A percentile compares a stretch with the other conserved stretches of the same genome.
phyloP scores from a whole-genome alignment of 2,888 invertebrate species.

The Diarsia dahlii region DNA sequence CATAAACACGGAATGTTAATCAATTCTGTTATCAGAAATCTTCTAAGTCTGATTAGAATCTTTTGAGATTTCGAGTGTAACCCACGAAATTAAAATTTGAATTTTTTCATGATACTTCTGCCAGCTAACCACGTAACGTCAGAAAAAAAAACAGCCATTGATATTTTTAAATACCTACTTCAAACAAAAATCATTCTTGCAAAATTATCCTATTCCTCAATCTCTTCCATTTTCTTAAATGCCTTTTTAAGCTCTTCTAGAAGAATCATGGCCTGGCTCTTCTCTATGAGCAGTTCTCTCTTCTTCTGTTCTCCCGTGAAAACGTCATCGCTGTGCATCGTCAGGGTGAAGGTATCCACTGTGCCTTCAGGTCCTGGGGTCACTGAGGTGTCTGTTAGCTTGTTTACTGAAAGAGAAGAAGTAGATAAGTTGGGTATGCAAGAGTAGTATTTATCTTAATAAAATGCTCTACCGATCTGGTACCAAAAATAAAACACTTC shows the following conservation, averaged over 20 bases:
- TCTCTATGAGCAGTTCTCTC: slow-evolving; percentile 80
- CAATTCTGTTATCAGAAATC: no score
- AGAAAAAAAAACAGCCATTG: no score
- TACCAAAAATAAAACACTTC: no score
- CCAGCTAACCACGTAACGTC: no score
- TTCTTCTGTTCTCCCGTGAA: slow-evolving; percentile 78
- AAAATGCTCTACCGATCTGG: no score
- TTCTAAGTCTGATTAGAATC: no score
- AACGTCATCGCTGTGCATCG: slow-evolving; percentile 77
- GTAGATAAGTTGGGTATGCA: background rate
- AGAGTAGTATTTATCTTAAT: no score
- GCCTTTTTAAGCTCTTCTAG: slow-evolving; percentile 81
- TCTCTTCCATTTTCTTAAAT: slow-evolving; percentile 80
- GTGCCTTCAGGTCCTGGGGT: slow-evolving; percentile 79
- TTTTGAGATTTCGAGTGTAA: no score
- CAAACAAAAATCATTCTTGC: background rate
- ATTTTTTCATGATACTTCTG: no score
- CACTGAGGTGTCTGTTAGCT: slow-evolving; percentile 78
- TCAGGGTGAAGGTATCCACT: slow-evolving; percentile 78
- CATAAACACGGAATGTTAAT: background rate
- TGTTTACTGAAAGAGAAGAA: slow-evolving; percentile 79
- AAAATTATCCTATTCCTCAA: slow-evolving; percentile 52
- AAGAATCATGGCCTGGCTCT: slow-evolving; percentile 73
- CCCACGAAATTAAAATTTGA: no score
- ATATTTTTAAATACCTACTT: no score